Conservation (phyloP, 2,113 vertebrate genomes). For the Turdus rufiventris region DNA sequence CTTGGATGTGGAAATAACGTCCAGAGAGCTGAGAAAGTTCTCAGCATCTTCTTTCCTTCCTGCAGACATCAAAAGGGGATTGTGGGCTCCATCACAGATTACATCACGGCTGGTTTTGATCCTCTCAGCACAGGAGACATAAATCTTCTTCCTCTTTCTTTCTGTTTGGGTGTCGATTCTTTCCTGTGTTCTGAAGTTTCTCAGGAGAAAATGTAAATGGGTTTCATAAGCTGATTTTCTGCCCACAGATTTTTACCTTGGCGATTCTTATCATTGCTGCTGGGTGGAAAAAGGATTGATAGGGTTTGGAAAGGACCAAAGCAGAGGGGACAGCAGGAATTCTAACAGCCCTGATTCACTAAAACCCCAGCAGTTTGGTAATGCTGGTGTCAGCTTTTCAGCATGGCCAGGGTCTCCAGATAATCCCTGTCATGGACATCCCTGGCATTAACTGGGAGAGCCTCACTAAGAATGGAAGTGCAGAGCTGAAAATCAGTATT, state of each 20-base stretch:
- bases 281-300: background rate
- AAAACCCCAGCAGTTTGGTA: background rate
- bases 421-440: background rate
- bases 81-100: slow-evolving; percentile 12
- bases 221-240: background rate
- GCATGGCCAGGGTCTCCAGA: background rate
- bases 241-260: background rate
- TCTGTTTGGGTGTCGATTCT: slow-evolving; percentile 35
- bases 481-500: rapidly evolving
- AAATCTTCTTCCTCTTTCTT: slow-evolving; percentile 44
- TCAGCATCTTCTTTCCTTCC: slow-evolving; percentile 72
- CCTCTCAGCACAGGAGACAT: slow-evolving; percentile 20
- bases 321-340: background rate
- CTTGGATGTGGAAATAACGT: slow-evolving; percentile 52
- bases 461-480: background rate
- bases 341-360: background rate
- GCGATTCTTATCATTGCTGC: background rate
- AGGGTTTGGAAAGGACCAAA: background rate
- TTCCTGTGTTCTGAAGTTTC: slow-evolving; percentile 45
- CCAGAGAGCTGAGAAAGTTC: slow-evolving; percentile 66
- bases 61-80: slow-evolving; percentile 57
- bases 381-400: background rate
- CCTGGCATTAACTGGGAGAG: background rate
- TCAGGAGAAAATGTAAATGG: background rate
- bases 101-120: slow-evolving; percentile 49